Evolutionary conservation across 2,797 vertebrate genomes (phyloP), one percentile per base, ranked within the genome.

Genomic region (Coendou prehensilis): DNA sequence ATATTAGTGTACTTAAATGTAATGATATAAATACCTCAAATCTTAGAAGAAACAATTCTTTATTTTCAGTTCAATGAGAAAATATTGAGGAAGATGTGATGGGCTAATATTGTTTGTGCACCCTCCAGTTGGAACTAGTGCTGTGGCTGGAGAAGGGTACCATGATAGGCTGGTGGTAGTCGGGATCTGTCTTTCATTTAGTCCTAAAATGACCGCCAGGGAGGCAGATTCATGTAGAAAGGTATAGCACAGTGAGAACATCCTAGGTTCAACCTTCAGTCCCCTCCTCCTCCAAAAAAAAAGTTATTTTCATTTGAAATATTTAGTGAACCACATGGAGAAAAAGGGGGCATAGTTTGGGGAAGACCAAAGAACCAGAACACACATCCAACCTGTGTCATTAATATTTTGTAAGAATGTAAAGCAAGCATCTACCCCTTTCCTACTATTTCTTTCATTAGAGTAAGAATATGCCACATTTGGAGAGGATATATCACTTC

Each of bases 1-100:
- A 37, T 87, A 52, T 63, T 75, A 54, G 18, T 61, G 5, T 52
- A 88, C 26, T 26, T 88, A n/a, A 30, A 82, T 57, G 8, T 59
- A 64, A 82, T 22, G 50, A 1, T 73, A 47, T 15, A 82, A 41
- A 54, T 9, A 80, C 2, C 5, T 59, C 54, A 73, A 8, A 82
- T 86, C 54, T 91, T 93, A 22, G 22, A 87, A n/a, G 45, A 86
- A 83, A 47, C 2, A 11, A 47, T 69, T 63, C 57, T 81, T 45
- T 92, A 33, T 17, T 93, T 78, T 18, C 18, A 92, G 23, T 5
- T 81, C 28, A 92, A 33, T 87, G 54, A 76, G 88, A 93, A 56
- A 93, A 89, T 41, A 23, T 0, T 78, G 26, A 71, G 64, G 73
- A 63, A 11, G 50, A 50, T 4, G 28, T 2, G 5, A n/a, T 41